Evolutionary conservation across 2,888 invertebrate species (phyloP).

Genomic region (Stomorhina lunata): DNA sequence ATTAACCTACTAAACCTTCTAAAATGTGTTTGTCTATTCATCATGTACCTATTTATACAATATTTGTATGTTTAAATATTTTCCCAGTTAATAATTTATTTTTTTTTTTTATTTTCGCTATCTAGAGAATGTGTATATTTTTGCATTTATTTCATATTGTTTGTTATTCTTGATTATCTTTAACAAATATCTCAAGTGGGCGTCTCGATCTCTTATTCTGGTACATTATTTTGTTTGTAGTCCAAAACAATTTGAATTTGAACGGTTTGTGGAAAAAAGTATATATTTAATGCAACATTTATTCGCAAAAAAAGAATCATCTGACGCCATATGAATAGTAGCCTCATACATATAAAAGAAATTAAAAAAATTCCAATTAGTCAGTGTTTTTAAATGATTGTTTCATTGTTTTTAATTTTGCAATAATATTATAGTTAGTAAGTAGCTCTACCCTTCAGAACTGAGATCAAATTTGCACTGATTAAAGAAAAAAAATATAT

Average conservation of each 20-base stretch:
- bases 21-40: no score
- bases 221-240: conserved; percentile 17
- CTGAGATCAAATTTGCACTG: no score
- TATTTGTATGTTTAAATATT: no score
- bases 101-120: background rate
- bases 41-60: background rate
- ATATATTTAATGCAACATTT: background rate
- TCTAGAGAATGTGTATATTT: background rate
- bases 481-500: no score
- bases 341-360: background rate
- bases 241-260: conserved; percentile 9
- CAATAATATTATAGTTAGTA: no score
- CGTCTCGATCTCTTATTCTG: conserved; percentile 1
- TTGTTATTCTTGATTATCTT: conserved; percentile 13
- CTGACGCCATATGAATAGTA: conserved; percentile 12
- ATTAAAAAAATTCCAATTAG: no score
- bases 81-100: background rate
- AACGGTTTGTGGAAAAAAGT: background rate
- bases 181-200: conserved; percentile 16
- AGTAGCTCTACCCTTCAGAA: no score
- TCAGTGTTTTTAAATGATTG: no score
- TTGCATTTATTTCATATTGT: conserved; percentile 1
- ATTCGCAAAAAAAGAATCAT: background rate
- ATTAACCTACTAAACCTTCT: no score
- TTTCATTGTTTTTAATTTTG: no score